Evolutionary conservation across 2,888 invertebrate species (phyloP).

Genomic region (Blastobasis adustella): DNA sequence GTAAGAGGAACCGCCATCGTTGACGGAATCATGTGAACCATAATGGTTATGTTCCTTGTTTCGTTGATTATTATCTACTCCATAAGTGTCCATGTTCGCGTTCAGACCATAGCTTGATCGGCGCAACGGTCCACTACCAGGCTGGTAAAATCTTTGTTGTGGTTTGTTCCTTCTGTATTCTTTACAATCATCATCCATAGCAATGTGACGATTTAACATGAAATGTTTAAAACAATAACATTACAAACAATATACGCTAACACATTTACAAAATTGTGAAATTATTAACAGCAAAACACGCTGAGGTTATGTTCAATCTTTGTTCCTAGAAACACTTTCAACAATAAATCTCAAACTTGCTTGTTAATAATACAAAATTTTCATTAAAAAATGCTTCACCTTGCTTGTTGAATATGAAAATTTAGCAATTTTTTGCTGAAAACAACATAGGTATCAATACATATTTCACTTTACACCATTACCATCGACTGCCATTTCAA

Average conservation of each 20-base stretch:
- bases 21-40: slow-evolving; percentile 58
- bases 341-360: slow-evolving; percentile 12
- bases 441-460: slow-evolving; percentile 3
- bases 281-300: slow-evolving; percentile 20
- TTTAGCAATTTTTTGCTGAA: slow-evolving; percentile 9
- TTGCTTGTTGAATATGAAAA: slow-evolving; percentile 7
- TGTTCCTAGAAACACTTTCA: slow-evolving; percentile 19
- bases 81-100: slow-evolving; percentile 67
- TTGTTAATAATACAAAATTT: slow-evolving; percentile 1
- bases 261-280: slow-evolving; percentile 6
- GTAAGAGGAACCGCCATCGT: slow-evolving; percentile 45
- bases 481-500: too few relatives aligned
- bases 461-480: too few relatives aligned
- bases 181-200: slow-evolving; percentile 73
- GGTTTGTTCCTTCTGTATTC: slow-evolving; percentile 78
- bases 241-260: slow-evolving; percentile 17
- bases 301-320: slow-evolving; percentile 48
- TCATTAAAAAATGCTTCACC: slow-evolving; percentile 15
- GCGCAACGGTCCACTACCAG: slow-evolving; percentile 84
- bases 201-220: slow-evolving; percentile 42
- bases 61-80: slow-evolving; percentile 42
- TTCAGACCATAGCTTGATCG: slow-evolving; percentile 78
- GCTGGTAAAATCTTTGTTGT: slow-evolving; percentile 82
- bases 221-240: slow-evolving; percentile 37
- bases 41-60: slow-evolving; percentile 45